Conservation (phyloP, 2,888 invertebrate species). For the Calliphora vomitoria region DNA sequence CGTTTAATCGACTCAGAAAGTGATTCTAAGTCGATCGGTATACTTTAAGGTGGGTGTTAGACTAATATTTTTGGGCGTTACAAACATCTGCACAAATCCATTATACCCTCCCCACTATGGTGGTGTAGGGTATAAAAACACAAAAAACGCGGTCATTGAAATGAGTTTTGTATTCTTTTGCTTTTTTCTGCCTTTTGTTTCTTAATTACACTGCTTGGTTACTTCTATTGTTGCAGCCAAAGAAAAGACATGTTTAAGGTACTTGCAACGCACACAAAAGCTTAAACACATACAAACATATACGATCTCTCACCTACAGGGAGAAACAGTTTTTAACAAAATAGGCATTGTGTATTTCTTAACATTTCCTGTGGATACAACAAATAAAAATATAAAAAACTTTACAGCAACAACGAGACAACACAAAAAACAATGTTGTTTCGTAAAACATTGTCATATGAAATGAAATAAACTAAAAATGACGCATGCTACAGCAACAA, state of each 20-base stretch:
- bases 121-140: too few relatives aligned
- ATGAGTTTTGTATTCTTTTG: constrained; percentile 30
- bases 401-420: constrained; percentile 7
- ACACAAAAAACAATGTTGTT: constrained; percentile 6
- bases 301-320: neutral
- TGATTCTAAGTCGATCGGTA: too few relatives aligned
- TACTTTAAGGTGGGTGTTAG: too few relatives aligned
- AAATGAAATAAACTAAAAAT: constrained; percentile 20
- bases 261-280: neutral
- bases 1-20: too few relatives aligned
- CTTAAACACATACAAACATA: neutral
- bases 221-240: constrained; percentile 64
- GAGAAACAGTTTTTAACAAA: neutral
- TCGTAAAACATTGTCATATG: constrained; percentile 26
- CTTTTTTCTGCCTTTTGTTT: constrained; percentile 56
- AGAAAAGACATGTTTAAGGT: constrained; percentile 41
- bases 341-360: constrained; percentile 45
- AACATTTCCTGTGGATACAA: constrained; percentile 33
- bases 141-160: constrained; percentile 62
- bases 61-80: too few relatives aligned
- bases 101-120: too few relatives aligned
- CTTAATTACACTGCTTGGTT: constrained; percentile 72
- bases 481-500: neutral
- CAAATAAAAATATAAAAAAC: constrained; percentile 8
- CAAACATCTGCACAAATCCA: too few relatives aligned